These are phyloP conservation scores for Trematomus loennbergii DNA, from an alignment of 2,113 vertebrate species.

Conservation along the genomic window DNA sequence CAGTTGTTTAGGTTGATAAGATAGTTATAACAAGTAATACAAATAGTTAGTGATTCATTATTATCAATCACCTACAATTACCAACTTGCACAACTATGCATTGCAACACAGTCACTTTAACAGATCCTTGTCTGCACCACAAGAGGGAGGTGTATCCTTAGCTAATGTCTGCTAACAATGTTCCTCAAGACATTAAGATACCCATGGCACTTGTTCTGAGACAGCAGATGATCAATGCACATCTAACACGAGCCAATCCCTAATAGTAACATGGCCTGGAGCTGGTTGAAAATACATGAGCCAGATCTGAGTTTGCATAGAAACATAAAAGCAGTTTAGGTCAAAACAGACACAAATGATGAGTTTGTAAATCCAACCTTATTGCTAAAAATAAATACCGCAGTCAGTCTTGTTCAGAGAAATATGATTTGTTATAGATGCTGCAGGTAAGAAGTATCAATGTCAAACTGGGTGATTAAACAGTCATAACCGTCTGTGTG, in stretches of 20 bases:
- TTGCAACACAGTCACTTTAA: not conserved
- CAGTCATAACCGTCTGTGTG: slow-evolving; percentile 7
- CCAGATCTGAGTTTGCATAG: not conserved
- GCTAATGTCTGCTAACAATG: not conserved
- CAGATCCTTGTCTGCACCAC: slow-evolving; percentile 30
- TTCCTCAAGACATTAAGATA: not conserved
- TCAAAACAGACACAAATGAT: not conserved
- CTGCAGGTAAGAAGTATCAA: slow-evolving; percentile 12
- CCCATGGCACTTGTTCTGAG: not conserved
- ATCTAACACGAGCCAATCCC: not conserved
- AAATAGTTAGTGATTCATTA: not conserved
- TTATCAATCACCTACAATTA: not conserved
- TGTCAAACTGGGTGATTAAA: slow-evolving; percentile 25
- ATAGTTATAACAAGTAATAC: not conserved
- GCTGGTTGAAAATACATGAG: not conserved
- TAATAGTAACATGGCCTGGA: not conserved
- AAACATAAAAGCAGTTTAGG: not conserved
- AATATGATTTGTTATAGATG: slow-evolving; percentile 15
- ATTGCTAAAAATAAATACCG: not conserved
- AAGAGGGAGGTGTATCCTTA: slow-evolving; percentile 49
- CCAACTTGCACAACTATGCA: not conserved
- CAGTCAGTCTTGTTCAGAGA: not conserved
- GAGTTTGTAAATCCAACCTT: not conserved
- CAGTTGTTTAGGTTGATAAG: not conserved
- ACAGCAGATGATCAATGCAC: slow-evolving; percentile 5